Evolutionary conservation across 1,140 invertebrate species (phyloP).

Genomic region (Hydropsyche tenuis): DNA sequence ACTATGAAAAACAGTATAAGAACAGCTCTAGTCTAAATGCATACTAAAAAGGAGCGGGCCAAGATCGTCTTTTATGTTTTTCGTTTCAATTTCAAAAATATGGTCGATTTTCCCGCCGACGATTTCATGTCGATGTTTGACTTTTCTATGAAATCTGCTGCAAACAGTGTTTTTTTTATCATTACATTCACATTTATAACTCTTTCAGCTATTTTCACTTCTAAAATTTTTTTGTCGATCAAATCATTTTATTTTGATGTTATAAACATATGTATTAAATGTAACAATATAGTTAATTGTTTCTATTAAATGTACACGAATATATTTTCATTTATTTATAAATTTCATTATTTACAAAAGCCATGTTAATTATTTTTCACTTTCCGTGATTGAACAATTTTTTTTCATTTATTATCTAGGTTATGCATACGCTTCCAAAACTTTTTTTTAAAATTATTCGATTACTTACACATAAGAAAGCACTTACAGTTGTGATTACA

Average conservation of each 20-base stretch:
- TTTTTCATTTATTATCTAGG: background rate
- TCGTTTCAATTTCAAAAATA: no score
- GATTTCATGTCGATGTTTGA: no score
- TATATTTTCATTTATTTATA: conserved; percentile 20
- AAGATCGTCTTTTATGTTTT: no score
- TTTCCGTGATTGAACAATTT: conserved; percentile 19
- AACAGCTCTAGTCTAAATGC: no score
- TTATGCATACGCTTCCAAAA: conserved; percentile 10
- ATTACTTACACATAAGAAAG: conserved; percentile 36
- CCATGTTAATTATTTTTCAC: conserved; percentile 11
- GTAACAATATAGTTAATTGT: conserved; percentile 16
- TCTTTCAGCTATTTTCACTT: no score
- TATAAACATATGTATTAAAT: conserved; percentile 13
- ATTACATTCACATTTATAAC: no score
- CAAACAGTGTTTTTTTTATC: background rate
- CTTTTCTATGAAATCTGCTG: background rate
- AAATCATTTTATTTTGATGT: no score
- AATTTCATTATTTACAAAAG: conserved; percentile 34
- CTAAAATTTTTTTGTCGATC: no score
- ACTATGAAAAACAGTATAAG: no score
- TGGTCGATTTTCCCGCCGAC: no score
- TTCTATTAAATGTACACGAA: conserved; percentile 33
- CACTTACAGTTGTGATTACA: conserved; percentile 35
- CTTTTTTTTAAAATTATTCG: conserved; percentile 15
- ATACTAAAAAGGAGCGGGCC: no score